Evolutionary conservation across 1,140 invertebrate species (phyloP).

Genomic region (Drosophila ambigua): DNA sequence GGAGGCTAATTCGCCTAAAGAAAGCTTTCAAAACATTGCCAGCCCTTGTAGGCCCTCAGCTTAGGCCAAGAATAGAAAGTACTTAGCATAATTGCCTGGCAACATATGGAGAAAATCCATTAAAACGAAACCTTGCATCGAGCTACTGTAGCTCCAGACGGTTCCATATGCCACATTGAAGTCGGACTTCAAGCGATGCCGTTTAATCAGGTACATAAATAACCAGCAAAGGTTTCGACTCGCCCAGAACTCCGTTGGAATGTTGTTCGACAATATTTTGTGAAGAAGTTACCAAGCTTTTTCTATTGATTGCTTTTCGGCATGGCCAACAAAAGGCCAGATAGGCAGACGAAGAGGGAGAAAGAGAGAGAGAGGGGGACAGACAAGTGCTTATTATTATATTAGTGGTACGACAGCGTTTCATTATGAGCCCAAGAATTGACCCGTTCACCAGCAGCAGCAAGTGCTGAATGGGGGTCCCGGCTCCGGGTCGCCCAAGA

Average conservation of each 20-base stretch:
- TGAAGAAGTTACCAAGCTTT: constrained; percentile 48
- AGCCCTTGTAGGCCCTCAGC: constrained; percentile 44
- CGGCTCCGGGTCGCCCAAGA: constrained; percentile 15
- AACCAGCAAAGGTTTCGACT: constrained; percentile 18
- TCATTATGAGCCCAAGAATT: constrained; percentile 67
- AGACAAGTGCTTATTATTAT: constrained; percentile 76
- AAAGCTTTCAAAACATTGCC: constrained; percentile 64
- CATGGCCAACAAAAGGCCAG: constrained; percentile 49
- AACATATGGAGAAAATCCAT: constrained; percentile 50
- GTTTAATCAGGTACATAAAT: constrained; percentile 65
- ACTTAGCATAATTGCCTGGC: constrained; percentile 50
- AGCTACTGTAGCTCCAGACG: constrained; percentile 32
- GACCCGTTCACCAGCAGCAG: constrained; percentile 26
- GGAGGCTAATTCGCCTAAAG: constrained; percentile 68
- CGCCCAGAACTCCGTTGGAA: constrained; percentile 8
- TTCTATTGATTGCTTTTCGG: constrained; percentile 49
- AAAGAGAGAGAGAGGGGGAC: constrained; percentile 9
- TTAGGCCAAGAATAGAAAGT: constrained; percentile 50
- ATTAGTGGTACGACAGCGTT: constrained; percentile 69
- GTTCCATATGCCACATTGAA: constrained; percentile 4
- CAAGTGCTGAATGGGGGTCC: constrained; percentile 40
- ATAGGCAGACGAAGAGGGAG: constrained; percentile 2
- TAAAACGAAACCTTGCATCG: constrained; percentile 51
- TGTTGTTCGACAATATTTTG: constrained; percentile 40
- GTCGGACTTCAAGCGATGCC: constrained; percentile 17